These are phyloP conservation scores for Chelonus insularis DNA, from an alignment of 1,140 invertebrate genomes.

Conservation along the genomic window DNA sequence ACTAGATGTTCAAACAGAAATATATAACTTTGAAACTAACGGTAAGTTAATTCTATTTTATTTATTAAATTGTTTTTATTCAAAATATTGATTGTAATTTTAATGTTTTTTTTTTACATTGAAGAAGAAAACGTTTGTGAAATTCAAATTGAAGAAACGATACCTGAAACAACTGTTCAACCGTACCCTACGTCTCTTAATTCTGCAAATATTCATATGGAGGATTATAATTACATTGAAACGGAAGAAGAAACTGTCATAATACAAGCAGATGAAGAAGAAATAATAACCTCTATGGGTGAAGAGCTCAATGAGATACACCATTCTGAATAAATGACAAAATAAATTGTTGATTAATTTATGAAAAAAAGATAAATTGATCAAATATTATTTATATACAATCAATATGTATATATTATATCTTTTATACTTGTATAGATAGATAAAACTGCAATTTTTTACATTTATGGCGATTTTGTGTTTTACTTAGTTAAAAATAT, in stretches of 20 bases:
- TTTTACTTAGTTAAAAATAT: slow-evolving; percentile 17
- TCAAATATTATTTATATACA: not conserved
- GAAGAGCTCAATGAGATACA: slow-evolving; percentile 38
- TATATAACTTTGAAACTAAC: slow-evolving; percentile 40
- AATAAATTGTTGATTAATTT: slow-evolving; percentile 24
- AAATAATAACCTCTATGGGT: slow-evolving; percentile 30
- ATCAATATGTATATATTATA: slow-evolving; percentile 19
- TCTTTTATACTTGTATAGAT: slow-evolving; percentile 32
- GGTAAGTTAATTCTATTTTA: slow-evolving; percentile 35
- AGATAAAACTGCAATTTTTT: slow-evolving; percentile 18
- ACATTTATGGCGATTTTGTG: slow-evolving; percentile 4
- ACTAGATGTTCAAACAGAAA: slow-evolving; percentile 41
- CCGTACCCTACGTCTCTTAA: slow-evolving; percentile 59
- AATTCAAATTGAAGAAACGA: slow-evolving; percentile 34
- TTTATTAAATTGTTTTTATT: slow-evolving; percentile 12
- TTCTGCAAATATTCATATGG: slow-evolving; percentile 58
- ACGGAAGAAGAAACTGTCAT: slow-evolving; percentile 45
- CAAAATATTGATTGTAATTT: slow-evolving; percentile 7
- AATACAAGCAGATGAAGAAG: slow-evolving; percentile 20
- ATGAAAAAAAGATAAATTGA: not conserved
- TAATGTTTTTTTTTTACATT: slow-evolving; percentile 22
- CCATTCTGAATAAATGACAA: slow-evolving; percentile 34
- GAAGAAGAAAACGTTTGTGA: slow-evolving; percentile 35
- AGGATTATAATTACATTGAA: slow-evolving; percentile 59
- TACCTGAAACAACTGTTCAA: slow-evolving; percentile 39